A percentile compares a stretch with the other conserved stretches of the same genome.
Evolutionary conservation across 2,888 invertebrate genomes (phyloP).

Genomic region (Steromphala cineraria): DNA sequence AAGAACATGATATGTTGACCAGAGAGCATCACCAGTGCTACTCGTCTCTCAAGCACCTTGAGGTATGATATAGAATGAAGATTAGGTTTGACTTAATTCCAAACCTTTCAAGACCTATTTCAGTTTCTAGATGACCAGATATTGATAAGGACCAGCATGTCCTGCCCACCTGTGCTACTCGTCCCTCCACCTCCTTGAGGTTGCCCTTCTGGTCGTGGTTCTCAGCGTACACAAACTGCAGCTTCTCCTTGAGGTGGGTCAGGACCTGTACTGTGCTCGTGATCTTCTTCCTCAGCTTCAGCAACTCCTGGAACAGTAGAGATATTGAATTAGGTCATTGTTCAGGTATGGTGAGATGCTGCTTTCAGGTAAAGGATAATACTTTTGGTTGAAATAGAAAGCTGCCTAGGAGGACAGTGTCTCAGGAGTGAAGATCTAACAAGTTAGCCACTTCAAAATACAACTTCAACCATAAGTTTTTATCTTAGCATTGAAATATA

Average conservation of each 20-base stretch:
- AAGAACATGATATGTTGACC: too few relatives aligned
- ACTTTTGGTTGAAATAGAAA: background rate
- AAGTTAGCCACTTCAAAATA: too few relatives aligned
- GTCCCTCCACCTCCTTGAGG: conserved; percentile 69
- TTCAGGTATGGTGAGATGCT: too few relatives aligned
- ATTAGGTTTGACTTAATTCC: too few relatives aligned
- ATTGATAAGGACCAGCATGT: background rate
- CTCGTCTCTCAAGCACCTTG: too few relatives aligned
- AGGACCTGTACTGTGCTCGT: conserved; percentile 77
- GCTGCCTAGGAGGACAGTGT: too few relatives aligned
- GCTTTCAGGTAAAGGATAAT: background rate
- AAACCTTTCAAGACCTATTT: background rate
- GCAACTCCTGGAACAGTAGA: conserved; percentile 72
- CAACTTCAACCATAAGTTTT: too few relatives aligned
- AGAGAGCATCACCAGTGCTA: too few relatives aligned
- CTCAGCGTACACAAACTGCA: conserved; percentile 76
- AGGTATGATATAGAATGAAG: too few relatives aligned
- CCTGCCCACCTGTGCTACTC: conserved; percentile 66
- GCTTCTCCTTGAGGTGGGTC: conserved; percentile 79
- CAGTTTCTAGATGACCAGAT: background rate
- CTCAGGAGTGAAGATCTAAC: too few relatives aligned
- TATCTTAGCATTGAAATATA: too few relatives aligned
- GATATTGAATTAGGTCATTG: too few relatives aligned
- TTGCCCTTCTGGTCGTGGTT: conserved; percentile 67
- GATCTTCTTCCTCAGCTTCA: conserved; percentile 77